phyloP scores from a whole-genome alignment of 2,797 vertebrate genomes.

The Arctocebus calabarensis region DNA sequence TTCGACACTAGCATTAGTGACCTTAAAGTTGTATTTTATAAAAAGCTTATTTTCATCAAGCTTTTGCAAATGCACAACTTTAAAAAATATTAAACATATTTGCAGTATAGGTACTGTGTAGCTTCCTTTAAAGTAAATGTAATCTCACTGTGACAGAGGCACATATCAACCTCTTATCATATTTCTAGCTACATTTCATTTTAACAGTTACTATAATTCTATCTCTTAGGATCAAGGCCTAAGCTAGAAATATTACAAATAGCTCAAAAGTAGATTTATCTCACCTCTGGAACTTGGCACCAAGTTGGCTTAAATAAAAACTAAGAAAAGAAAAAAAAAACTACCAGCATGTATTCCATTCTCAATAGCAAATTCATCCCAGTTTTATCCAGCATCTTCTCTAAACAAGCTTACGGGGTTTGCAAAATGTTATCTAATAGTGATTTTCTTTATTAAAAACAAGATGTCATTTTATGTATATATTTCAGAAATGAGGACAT shows the following conservation, averaged over 20 bases:
- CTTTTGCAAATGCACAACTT: slow-evolving; percentile 40
- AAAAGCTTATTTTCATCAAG: slow-evolving; percentile 55
- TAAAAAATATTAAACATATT: slow-evolving; percentile 62
- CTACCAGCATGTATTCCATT: slow-evolving; percentile 10
- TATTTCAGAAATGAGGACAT: slow-evolving; percentile 6
- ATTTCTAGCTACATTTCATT: slow-evolving; percentile 53
- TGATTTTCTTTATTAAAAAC: slow-evolving; percentile 49
- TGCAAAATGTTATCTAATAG: neutral
- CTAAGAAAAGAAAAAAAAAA: slow-evolving; percentile 20
- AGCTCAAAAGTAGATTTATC: neutral
- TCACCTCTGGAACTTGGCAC: slow-evolving; percentile 27
- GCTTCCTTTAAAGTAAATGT: slow-evolving; percentile 51
- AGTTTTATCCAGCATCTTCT: slow-evolving; percentile 42
- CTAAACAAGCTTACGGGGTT: slow-evolving; percentile 9
- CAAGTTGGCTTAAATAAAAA: slow-evolving; percentile 66
- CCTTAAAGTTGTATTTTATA: neutral
- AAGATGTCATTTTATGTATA: neutral
- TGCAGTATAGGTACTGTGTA: neutral
- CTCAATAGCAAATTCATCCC: slow-evolving; percentile 46
- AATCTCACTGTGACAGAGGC: slow-evolving; percentile 31
- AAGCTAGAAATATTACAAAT: slow-evolving; percentile 53
- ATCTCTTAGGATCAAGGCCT: slow-evolving; percentile 48
- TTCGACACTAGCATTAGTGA: slow-evolving; percentile 3
- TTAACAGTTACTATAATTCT: slow-evolving; percentile 64
- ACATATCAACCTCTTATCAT: slow-evolving; percentile 34